These are phyloP conservation scores for Harpagifer antarcticus DNA, from an alignment of 2,797 vertebrate species.

Conservation along the genomic window DNA sequence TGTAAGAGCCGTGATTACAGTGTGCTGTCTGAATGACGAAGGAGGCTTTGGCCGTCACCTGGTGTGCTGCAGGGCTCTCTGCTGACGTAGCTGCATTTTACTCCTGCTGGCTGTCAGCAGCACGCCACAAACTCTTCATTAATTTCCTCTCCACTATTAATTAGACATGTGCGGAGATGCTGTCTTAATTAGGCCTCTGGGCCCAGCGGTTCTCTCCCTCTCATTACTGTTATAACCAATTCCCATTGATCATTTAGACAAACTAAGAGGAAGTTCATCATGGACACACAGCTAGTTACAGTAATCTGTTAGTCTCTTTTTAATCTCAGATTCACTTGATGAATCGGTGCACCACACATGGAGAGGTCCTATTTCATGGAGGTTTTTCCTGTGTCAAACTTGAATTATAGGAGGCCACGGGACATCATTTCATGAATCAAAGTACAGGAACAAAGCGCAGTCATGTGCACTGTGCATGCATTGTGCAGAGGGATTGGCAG, in stretches of 20 bases:
- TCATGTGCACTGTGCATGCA: conserved; percentile 26
- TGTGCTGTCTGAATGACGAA: conserved; percentile 63
- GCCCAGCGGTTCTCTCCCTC: conserved; percentile 63
- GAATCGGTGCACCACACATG: not conserved
- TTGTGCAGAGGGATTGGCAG: conserved; percentile 41
- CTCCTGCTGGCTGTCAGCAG: conserved; percentile 73
- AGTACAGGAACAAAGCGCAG: conserved; percentile 27
- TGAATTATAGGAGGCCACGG: conserved; percentile 26
- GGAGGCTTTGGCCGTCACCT: conserved; percentile 74
- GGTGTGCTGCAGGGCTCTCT: conserved; percentile 66
- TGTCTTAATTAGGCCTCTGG: conserved; percentile 78
- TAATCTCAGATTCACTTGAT: conserved; percentile 18
- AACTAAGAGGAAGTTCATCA: conserved; percentile 54
- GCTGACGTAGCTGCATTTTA: conserved; percentile 71
- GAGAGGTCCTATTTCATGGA: conserved; percentile 5
- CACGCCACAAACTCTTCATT: conserved; percentile 75
- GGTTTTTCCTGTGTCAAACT: conserved; percentile 13
- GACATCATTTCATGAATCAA: conserved; percentile 38
- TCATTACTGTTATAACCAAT: conserved; percentile 73
- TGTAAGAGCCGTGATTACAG: conserved; percentile 52
- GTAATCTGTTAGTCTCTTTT: conserved; percentile 36
- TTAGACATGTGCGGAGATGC: conserved; percentile 74
- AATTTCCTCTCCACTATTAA: conserved; percentile 80
- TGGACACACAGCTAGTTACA: conserved; percentile 43
- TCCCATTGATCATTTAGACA: conserved; percentile 77